phyloP scores from a whole-genome alignment of 2,797 vertebrate genomes.

The Falco peregrinus region DNA sequence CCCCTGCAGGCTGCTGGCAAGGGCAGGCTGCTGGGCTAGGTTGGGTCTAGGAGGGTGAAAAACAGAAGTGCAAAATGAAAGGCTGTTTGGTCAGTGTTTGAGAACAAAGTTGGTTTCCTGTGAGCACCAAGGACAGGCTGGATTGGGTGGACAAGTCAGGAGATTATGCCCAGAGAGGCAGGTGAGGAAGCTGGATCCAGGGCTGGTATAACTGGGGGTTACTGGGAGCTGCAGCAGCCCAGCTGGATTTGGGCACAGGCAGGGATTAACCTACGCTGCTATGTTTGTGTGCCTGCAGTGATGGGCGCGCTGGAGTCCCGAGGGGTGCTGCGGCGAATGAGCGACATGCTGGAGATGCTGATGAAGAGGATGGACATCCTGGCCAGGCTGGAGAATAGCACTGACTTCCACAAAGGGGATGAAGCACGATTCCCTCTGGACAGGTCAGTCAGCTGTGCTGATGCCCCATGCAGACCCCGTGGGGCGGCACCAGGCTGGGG shows the following conservation, averaged over 20 bases:
- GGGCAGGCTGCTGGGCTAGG: neutral
- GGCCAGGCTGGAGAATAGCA: conserved; percentile 87
- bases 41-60: neutral
- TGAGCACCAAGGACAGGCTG: rapidly evolving
- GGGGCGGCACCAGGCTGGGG: rapidly evolving
- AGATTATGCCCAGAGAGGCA: neutral
- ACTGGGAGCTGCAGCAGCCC: neutral
- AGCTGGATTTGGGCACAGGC: neutral
- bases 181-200: neutral
- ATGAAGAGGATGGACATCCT: conserved; percentile 89
- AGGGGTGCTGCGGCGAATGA: conserved; percentile 90
- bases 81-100: neutral
- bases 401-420: conserved; percentile 81
- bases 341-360: conserved; percentile 93
- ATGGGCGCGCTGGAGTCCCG: conserved; percentile 88
- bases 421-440: conserved; percentile 80
- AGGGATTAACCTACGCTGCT: neutral
- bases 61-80: neutral
- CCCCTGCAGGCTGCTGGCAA: neutral
- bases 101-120: neutral
- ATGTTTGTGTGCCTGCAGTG: conserved; percentile 77
- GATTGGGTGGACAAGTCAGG: neutral
- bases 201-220: neutral
- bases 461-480: rapidly evolving
- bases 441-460: conserved; percentile 77